Conservation (phyloP, 2,113 vertebrate species). For the Prinia subflava region DNA sequence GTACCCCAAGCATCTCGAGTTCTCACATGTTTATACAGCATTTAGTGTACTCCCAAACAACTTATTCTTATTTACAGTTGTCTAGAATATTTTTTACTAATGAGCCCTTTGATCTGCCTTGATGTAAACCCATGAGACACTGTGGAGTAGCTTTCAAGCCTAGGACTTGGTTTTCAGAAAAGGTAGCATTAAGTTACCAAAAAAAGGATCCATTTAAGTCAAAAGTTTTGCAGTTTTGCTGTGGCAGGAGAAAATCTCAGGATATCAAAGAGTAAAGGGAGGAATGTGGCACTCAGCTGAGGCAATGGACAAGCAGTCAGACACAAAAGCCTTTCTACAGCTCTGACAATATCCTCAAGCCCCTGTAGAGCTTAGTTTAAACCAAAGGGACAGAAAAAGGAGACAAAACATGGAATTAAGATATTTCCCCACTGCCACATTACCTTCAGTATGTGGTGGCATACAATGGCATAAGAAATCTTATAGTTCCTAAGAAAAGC, state of each 20-base stretch:
- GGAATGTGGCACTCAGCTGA: background rate
- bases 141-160: background rate
- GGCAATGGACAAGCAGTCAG: background rate
- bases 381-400: background rate
- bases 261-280: background rate
- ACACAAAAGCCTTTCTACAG: background rate
- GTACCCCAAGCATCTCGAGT: background rate
- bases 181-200: background rate
- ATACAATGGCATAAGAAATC: background rate
- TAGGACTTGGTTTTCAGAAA: background rate
- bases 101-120: background rate
- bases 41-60: background rate
- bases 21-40: background rate
- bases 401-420: background rate
- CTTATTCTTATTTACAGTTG: background rate
- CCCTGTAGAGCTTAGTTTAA: background rate
- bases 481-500: background rate
- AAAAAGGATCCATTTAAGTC: background rate
- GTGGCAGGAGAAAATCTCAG: background rate
- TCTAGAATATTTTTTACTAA: background rate
- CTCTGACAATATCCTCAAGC: background rate
- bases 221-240: background rate
- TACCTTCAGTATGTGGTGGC: background rate
- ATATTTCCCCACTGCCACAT: background rate
- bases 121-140: background rate